phyloP scores from a whole-genome alignment of 2,113 vertebrate genomes.

The Lasiurus cinereus region DNA sequence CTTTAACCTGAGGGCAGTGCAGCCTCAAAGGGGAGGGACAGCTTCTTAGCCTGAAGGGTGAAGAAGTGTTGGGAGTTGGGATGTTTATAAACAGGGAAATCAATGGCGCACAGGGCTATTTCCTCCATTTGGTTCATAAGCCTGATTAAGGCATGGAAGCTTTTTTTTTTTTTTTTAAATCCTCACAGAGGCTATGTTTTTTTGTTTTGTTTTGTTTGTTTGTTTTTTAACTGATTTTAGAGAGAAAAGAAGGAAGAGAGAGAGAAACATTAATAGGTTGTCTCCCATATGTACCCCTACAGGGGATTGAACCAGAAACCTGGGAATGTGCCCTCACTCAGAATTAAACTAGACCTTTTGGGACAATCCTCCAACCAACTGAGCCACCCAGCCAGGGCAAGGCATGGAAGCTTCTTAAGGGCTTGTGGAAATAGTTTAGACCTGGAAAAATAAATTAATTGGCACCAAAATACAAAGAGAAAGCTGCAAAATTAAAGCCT shows the following conservation, averaged over 20 bases:
- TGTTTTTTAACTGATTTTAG: too few relatives aligned
- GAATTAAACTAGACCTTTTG: too few relatives aligned
- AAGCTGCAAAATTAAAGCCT: slow-evolving; percentile 54
- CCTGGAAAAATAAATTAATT: slow-evolving; percentile 48
- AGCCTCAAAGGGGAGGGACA: neutral
- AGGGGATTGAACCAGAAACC: too few relatives aligned
- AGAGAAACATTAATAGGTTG: too few relatives aligned
- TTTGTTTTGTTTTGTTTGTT: too few relatives aligned
- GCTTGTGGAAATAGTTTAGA: slow-evolving; percentile 21
- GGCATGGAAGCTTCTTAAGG: neutral
- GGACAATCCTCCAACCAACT: too few relatives aligned
- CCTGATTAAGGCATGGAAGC: neutral
- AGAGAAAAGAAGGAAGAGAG: too few relatives aligned
- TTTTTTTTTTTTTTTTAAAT: neutral
- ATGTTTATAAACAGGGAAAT: neutral
- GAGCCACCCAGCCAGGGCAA: too few relatives aligned
- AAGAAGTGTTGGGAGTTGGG: neutral
- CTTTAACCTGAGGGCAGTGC: neutral
- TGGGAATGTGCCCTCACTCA: too few relatives aligned
- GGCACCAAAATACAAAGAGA: slow-evolving; percentile 58
- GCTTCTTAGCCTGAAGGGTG: neutral
- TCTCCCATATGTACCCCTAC: too few relatives aligned
- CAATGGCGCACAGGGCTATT: neutral
- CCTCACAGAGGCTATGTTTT: too few relatives aligned
- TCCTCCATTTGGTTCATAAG: slow-evolving; percentile 27